Percentiles rank a stretch among this genome's conserved stretches.
These are phyloP conservation scores for Puffinus mauretanicus DNA, from an alignment of 2,113 vertebrate genomes.

Conservation along the genomic window DNA sequence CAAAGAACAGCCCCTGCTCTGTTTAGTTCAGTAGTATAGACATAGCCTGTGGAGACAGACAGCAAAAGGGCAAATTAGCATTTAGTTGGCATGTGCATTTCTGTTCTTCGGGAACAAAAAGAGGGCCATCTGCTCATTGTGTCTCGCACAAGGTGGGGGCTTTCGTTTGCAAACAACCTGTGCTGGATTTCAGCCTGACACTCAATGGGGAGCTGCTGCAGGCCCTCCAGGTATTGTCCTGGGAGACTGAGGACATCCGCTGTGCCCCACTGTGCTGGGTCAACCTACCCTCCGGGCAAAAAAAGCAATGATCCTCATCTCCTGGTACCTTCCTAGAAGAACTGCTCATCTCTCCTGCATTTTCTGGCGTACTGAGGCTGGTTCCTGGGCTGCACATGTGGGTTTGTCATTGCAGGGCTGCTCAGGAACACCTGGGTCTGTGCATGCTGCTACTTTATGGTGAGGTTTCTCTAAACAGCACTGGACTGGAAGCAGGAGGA, in stretches of 20 bases:
- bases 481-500: background rate
- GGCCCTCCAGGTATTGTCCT: background rate
- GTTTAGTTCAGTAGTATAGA: background rate
- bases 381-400: background rate
- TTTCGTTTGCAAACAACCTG: background rate
- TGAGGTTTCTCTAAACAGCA: background rate
- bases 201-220: fast-evolving
- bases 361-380: background rate
- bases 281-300: background rate
- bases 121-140: conserved; percentile 58
- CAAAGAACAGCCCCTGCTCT: background rate
- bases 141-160: conserved; percentile 9
- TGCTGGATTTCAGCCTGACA: background rate
- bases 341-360: background rate
- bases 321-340: background rate
- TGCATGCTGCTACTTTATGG: background rate
- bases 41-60: conserved; percentile 40
- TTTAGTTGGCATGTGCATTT: conserved; percentile 37
- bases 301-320: background rate
- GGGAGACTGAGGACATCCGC: background rate
- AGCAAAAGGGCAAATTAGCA: conserved; percentile 67
- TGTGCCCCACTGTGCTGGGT: background rate
- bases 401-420: background rate
- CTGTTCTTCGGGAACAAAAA: conserved; percentile 50
- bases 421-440: fast-evolving